phyloP scores from a whole-genome alignment of 2,113 vertebrate species.

The Aspidoscelis tigris region DNA sequence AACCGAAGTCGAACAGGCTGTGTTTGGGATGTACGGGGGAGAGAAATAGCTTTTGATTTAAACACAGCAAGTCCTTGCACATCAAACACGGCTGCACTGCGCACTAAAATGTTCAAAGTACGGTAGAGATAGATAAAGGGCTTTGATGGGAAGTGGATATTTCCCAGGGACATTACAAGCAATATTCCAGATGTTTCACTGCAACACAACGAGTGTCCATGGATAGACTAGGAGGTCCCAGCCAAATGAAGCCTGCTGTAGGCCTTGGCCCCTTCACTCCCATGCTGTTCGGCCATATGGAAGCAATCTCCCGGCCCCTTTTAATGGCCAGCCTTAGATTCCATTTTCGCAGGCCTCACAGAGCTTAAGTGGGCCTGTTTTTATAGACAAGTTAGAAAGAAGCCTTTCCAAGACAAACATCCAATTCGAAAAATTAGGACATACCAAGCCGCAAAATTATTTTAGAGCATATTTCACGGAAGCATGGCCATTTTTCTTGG shows the following conservation, averaged over 20 bases:
- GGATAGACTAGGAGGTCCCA: conserved; percentile 85
- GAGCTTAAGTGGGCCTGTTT: conserved; percentile 96
- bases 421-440: conserved; percentile 84
- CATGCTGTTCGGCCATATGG: conserved; percentile 99
- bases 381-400: conserved; percentile 98
- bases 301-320: conserved; percentile 92
- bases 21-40: neutral
- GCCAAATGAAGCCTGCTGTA: conserved; percentile 90
- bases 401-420: conserved; percentile 99
- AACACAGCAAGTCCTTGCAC: conserved; percentile 69
- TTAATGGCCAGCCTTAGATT: conserved; percentile 96
- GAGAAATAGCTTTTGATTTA: conserved; percentile 38
- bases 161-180: conserved; percentile 96
- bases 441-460: conserved; percentile 84
- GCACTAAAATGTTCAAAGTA: conserved; percentile 84
- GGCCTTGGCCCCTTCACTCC: conserved; percentile 85
- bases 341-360: conserved; percentile 95
- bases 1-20: neutral
- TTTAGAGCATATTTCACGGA: conserved; percentile 94
- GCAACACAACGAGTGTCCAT: conserved; percentile 95
- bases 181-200: conserved; percentile 99
- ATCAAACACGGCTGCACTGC: conserved; percentile 80
- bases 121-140: conserved; percentile 85
- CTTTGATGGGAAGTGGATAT: conserved; percentile 95
- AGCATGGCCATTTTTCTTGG: conserved; percentile 87